Percentiles rank a stretch among this genome's conserved stretches.
Conservation (phyloP, 2,888 invertebrate genomes). For the Acronicta aceris region DNA sequence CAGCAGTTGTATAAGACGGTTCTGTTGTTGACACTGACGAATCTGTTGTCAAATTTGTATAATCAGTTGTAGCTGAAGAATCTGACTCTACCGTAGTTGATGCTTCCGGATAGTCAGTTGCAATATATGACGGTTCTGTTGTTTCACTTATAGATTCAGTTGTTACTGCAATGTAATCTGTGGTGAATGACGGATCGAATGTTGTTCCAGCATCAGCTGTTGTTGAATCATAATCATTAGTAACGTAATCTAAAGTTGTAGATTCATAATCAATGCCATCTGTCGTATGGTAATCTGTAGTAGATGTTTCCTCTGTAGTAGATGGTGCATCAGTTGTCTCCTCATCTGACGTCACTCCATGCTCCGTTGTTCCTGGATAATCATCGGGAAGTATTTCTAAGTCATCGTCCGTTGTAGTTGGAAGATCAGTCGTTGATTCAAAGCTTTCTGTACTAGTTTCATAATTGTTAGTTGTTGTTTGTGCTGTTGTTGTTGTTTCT, state of each 20-base stretch:
- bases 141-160: neutral
- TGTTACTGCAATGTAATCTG: neutral
- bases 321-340: neutral
- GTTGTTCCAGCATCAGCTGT: constrained; percentile 5
- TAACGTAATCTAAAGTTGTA: constrained; percentile 12
- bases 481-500: neutral
- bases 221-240: constrained; percentile 2
- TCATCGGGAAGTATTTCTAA: constrained; percentile 13
- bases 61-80: neutral
- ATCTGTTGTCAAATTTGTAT: neutral
- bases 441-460: constrained; percentile 4
- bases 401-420: constrained; percentile 3
- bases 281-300: constrained; percentile 7
- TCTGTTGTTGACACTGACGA: neutral
- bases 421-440: constrained; percentile 11
- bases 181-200: neutral
- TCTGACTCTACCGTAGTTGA: constrained; percentile 15
- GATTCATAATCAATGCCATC: constrained; percentile 3
- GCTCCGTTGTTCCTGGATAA: constrained; percentile 5
- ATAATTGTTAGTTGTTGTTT: neutral
- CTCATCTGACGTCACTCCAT: neutral
- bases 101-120: neutral
- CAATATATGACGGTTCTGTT: constrained; percentile 7
- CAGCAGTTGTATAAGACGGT: neutral
- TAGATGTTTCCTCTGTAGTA: neutral